Percentiles rank a stretch among this genome's conserved stretches.
phyloP scores from a whole-genome alignment of 1,140 invertebrate species.

The Penaeus vannamei region DNA sequence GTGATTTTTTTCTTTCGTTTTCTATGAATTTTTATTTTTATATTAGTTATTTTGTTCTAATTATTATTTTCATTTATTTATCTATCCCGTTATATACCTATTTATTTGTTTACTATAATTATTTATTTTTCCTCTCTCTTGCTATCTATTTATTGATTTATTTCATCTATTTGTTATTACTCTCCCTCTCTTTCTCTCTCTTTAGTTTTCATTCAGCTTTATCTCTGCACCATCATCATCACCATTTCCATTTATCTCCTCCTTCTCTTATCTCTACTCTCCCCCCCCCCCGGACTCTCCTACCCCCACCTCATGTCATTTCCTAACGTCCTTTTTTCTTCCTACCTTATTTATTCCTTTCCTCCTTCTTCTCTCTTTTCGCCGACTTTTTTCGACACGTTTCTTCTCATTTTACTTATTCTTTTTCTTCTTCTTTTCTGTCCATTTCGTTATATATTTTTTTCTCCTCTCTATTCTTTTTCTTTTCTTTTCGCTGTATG shows the following conservation, averaged over 20 bases:
- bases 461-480: no score
- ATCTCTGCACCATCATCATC: neutral
- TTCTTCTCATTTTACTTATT: no score
- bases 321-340: neutral
- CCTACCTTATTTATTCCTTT: neutral
- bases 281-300: neutral
- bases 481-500: neutral
- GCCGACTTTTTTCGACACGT: no score
- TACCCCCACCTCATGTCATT: neutral
- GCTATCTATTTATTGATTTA: conserved; percentile 17
- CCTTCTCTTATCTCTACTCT: neutral
- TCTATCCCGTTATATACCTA: no score
- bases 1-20: no score
- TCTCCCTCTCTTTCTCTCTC: neutral
- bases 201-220: neutral
- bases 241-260: conserved; percentile 4
- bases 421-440: no score
- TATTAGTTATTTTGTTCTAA: no score
- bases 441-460: no score
- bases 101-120: no score
- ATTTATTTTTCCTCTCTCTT: neutral
- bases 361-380: neutral
- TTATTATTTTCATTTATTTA: no score
- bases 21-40: no score
- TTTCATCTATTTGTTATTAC: neutral